Conservation (phyloP, 2,797 vertebrate species). For the Lepus oiostolus region DNA sequence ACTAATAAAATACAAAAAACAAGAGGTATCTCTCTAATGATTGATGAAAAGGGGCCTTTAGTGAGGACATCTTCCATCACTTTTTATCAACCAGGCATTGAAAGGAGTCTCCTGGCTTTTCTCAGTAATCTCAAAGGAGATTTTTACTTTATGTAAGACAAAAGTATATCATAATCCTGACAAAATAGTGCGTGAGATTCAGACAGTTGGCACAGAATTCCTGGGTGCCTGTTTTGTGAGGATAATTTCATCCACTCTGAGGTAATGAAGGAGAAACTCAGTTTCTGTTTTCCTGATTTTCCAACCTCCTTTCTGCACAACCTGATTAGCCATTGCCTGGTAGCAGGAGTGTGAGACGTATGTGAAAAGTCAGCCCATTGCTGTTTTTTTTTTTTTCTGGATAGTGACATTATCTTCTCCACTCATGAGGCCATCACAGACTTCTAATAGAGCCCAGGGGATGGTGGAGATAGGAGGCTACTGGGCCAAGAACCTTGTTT, state of each 20-base stretch:
- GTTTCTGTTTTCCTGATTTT: slow-evolving; percentile 32
- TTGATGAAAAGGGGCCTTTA: neutral
- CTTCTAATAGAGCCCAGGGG: slow-evolving; percentile 29
- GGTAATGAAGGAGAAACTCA: slow-evolving; percentile 46
- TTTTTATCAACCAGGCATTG: neutral
- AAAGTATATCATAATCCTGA: neutral
- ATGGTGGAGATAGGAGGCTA: slow-evolving; percentile 4
- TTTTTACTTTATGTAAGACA: slow-evolving; percentile 34
- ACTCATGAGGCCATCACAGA: neutral
- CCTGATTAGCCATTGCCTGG: slow-evolving; percentile 32
- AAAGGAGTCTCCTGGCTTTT: neutral
- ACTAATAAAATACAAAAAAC: slow-evolving; percentile 16
- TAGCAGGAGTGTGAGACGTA: neutral
- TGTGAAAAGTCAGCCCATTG: slow-evolving; percentile 17
- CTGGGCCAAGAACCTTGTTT: slow-evolving; percentile 49
- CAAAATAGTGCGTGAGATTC: neutral
- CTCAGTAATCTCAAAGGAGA: neutral
- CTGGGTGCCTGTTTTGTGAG: slow-evolving; percentile 8
- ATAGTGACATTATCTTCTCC: slow-evolving; percentile 46
- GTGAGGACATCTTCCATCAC: neutral
- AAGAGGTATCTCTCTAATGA: neutral
- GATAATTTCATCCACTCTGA: slow-evolving; percentile 58
- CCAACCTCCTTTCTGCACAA: slow-evolving; percentile 13
- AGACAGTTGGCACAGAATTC: neutral
- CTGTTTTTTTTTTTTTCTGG: neutral